Evolutionary conservation across 2,888 invertebrate species (phyloP).

Genomic region (Hesperia comma): DNA sequence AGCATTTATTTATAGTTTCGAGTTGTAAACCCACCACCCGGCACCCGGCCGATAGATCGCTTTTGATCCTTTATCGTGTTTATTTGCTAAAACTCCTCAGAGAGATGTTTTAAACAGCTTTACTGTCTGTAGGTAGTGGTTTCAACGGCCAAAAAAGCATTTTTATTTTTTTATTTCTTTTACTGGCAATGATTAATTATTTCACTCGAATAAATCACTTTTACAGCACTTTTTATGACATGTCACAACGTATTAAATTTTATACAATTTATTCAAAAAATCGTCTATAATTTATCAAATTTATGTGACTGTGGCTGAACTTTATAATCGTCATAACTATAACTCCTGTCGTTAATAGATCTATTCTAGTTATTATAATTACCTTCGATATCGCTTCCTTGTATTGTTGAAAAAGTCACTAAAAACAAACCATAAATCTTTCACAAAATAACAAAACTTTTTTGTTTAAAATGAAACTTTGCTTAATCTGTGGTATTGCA

Average conservation of each 20-base stretch:
- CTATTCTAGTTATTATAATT: background rate
- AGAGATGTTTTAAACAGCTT: slow-evolving; percentile 14
- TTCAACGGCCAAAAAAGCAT: background rate
- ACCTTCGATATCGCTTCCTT: slow-evolving; percentile 15
- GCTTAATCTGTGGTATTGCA: slow-evolving; percentile 19
- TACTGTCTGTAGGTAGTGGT: background rate
- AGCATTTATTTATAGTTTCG: slow-evolving; percentile 34
- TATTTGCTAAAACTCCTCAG: slow-evolving; percentile 29
- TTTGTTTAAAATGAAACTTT: slow-evolving; percentile 2
- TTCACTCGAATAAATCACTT: slow-evolving; percentile 4
- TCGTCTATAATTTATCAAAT: background rate
- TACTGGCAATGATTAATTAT: background rate
- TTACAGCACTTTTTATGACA: slow-evolving; percentile 1
- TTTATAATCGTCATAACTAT: background rate
- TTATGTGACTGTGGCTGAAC: background rate
- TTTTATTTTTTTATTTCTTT: background rate
- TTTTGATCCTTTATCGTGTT: slow-evolving; percentile 41
- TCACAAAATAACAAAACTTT: slow-evolving; percentile 24
- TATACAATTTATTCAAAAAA: background rate
- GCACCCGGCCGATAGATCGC: slow-evolving; percentile 29
- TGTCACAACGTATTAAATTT: background rate
- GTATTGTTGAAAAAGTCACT: slow-evolving; percentile 15
- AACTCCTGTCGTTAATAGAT: background rate
- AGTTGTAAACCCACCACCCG: slow-evolving; percentile 29
- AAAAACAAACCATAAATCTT: slow-evolving; percentile 12